A percentile compares a stretch with the other conserved stretches of the same genome.
Evolutionary conservation across 2,888 invertebrate species (phyloP).

Genomic region (Clepsis dumicolana): DNA sequence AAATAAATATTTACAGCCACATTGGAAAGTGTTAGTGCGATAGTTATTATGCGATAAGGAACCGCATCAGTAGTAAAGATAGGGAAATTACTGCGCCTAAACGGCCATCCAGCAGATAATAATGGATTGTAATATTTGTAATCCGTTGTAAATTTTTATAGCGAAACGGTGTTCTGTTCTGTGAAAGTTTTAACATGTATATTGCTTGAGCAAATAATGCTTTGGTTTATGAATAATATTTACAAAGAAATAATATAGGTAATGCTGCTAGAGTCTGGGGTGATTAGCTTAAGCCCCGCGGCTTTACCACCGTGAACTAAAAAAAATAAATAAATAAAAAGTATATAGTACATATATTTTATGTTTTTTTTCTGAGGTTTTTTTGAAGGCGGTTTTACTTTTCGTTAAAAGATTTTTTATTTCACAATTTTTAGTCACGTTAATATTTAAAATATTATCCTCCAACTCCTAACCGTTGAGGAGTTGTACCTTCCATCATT

Average conservation of each 20-base stretch:
- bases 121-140: slow-evolving; percentile 3
- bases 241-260: neutral
- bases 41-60: slow-evolving; percentile 23
- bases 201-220: slow-evolving; percentile 2
- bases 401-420: no score
- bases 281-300: no score
- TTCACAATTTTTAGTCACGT: no score
- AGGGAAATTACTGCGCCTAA: slow-evolving; percentile 2
- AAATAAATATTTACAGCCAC: slow-evolving; percentile 11
- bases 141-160: slow-evolving; percentile 21
- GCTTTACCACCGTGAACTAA: no score
- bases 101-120: slow-evolving; percentile 4
- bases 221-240: neutral
- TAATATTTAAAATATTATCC: no score
- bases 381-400: no score
- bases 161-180: neutral
- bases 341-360: no score
- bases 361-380: no score
- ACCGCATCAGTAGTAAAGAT: slow-evolving; percentile 18
- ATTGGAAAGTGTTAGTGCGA: slow-evolving; percentile 29
- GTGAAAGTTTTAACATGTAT: neutral
- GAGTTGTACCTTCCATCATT: no score
- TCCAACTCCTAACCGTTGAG: no score
- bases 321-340: no score
- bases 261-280: neutral